These are phyloP conservation scores for Epinephelus malabaricus DNA, from an alignment of 2,797 vertebrate genomes.

Conservation along the genomic window DNA sequence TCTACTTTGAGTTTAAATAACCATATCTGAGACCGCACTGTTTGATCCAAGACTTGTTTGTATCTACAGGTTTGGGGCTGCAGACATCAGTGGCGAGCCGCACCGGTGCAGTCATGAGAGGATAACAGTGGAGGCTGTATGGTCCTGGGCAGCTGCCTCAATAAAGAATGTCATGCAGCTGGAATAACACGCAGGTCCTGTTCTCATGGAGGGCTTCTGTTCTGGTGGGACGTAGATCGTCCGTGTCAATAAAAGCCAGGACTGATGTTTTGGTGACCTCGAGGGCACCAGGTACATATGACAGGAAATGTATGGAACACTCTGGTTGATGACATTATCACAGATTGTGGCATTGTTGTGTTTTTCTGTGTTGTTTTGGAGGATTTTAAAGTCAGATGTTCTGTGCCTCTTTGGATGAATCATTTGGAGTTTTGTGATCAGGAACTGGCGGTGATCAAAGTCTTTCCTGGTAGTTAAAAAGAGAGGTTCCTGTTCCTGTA, in stretches of 20 bases:
- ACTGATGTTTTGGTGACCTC: constrained; percentile 58
- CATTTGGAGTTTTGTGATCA: neutral
- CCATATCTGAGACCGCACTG: constrained; percentile 31
- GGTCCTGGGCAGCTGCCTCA: constrained; percentile 74
- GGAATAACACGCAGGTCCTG: constrained; percentile 79
- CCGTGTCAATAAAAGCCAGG: constrained; percentile 48
- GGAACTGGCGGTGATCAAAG: constrained; percentile 3
- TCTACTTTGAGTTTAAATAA: constrained; percentile 15
- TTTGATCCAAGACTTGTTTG: constrained; percentile 44
- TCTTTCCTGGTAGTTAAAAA: neutral
- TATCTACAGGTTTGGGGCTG: constrained; percentile 55
- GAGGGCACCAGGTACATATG: constrained; percentile 45
- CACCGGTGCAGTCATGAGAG: constrained; percentile 71
- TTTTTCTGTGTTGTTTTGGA: neutral
- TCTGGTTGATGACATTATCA: constrained; percentile 5
- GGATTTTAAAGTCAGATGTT: neutral
- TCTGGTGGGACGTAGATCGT: constrained; percentile 53
- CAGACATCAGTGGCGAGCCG: constrained; percentile 66
- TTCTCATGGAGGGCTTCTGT: constrained; percentile 78
- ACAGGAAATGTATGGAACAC: constrained; percentile 13
- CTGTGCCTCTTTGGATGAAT: neutral
- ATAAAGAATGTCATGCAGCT: constrained; percentile 81
- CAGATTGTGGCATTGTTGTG: neutral
- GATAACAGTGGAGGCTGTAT: constrained; percentile 76
- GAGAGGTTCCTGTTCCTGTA: neutral